Evolutionary conservation across 2,113 vertebrate species (phyloP).

Genomic region (Tupaia chinensis): DNA sequence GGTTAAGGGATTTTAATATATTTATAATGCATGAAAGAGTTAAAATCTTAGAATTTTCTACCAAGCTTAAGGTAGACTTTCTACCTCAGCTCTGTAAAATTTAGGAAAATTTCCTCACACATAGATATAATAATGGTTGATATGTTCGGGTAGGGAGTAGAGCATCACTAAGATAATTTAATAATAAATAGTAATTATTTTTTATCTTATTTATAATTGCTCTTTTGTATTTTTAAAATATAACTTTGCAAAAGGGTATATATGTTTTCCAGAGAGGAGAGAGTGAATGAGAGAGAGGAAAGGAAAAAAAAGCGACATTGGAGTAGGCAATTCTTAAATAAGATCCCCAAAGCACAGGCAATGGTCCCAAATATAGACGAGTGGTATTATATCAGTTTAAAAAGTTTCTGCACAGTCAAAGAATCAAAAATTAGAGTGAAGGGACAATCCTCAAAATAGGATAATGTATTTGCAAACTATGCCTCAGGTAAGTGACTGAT

Average conservation of each 20-base stretch:
- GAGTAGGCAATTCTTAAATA: too few relatives aligned
- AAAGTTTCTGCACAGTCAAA: neutral
- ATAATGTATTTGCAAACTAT: too few relatives aligned
- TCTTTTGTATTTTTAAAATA: neutral
- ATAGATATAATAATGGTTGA: neutral
- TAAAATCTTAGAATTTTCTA: neutral
- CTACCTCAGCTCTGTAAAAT: neutral
- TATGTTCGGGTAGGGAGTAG: rapidly evolving
- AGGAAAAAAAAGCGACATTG: too few relatives aligned
- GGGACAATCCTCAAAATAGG: too few relatives aligned
- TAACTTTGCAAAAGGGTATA: too few relatives aligned
- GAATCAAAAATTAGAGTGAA: neutral
- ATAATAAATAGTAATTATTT: neutral
- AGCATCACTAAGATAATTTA: neutral
- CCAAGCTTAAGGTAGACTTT: neutral
- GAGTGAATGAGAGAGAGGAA: too few relatives aligned
- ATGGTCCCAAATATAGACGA: too few relatives aligned
- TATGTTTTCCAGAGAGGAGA: too few relatives aligned
- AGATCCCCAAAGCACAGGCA: too few relatives aligned
- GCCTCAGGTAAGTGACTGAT: too few relatives aligned
- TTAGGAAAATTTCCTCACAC: neutral
- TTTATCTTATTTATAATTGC: neutral
- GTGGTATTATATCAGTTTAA: too few relatives aligned
- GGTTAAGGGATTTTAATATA: neutral
- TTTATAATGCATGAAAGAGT: neutral